Base-by-base conservation (phyloP, 2,888 invertebrate species). In the Sympetrum striolatum region DNA sequence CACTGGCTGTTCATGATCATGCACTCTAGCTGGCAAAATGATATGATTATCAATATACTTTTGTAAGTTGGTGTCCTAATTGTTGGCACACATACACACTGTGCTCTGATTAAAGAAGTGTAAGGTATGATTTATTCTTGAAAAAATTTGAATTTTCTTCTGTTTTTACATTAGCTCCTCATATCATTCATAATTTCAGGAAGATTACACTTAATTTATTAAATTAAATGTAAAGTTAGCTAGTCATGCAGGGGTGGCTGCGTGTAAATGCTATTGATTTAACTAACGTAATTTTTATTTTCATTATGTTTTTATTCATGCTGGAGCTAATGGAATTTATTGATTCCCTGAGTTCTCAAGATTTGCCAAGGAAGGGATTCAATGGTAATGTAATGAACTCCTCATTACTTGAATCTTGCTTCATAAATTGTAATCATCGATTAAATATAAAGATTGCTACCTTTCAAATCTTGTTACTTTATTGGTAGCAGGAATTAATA, bases 1-100 rank as follows among this genome's bases (percentile, higher is more conserved):
- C 86, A 86, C 86, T 86, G 86, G 64, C 86, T 86, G 86, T 86
- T 86, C 86, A 64, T 86, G 86, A 86, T 48, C 60, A 86, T 86
- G 86, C 86, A 86, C 86, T 86, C 86, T 86, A 86, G 86, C 86
- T 86, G 86, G 86, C 86, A 86, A 86, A 86, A 86, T 60, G 14
- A 58, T 25, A 35, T 35, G 15, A 12, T 37, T 53, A 44, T 58
- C 58, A 82, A 31, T 82, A 31, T 37, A 53, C 37, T 35, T 86
- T 53, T 22, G 58, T 58, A n/a, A 22, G 25, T 60, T 86, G 37
- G 86, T 86, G 86, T 86, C 86, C 86, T 86, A 35, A 86, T 60
- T 86, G 86, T 86, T 86, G 86, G 86, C 86, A 64, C 86, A 37
- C 58, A 86, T 60, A 86, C 86, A 60, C 31, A 73, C 73, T 73